Evolutionary conservation across 2,113 vertebrate genomes (phyloP), one percentile per base, ranked within the genome.

Genomic region (Lasiurus borealis): DNA sequence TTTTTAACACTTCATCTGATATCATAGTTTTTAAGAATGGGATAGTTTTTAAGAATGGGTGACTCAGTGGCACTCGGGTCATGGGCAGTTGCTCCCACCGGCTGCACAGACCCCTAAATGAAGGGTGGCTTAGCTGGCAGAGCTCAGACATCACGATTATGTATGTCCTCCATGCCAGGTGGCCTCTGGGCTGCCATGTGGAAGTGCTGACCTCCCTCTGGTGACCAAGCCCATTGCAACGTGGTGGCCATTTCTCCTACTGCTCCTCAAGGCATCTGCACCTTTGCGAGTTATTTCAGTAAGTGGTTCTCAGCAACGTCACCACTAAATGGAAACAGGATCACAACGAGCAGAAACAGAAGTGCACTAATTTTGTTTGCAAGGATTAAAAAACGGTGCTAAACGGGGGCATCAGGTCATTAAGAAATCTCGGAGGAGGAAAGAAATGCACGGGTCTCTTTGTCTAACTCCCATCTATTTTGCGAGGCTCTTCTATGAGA

Each of bases 391-490:
- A 93, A 91, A 40, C 36, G 57, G 44, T 71, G 80, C 80, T 84
- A 36, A 91, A 89, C 8, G 89, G 75, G 89, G 23, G 54, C 36
- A 34, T 57, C 0, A 0, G 72, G 82, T 90, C 94, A 69, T 90
- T 82, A 90, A 69, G 81, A 85, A 90, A 6, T 89, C 69, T 89
- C 14, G 0, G 91, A 89, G 50, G 68, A 84, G 40, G 36, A 15
- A 48, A 66, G 88, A 29, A 18, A 44, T 6, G 36, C 3, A 40
- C 36, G 12, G n/a, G 46, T n/a, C 52, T 89, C 87, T 81, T 34
- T 44, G 92, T 85, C 75, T 93, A 34, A 62, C 36, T 76, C 54
- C 85, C 19, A 5, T 93, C 96, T 96, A 97, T 96, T 96, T 94
- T 75, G 82, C 80, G 95, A 97, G 31, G 52, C 62, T 95, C 59